Conservation (phyloP, 1,140 invertebrate genomes). For the Papilio machaon region DNA sequence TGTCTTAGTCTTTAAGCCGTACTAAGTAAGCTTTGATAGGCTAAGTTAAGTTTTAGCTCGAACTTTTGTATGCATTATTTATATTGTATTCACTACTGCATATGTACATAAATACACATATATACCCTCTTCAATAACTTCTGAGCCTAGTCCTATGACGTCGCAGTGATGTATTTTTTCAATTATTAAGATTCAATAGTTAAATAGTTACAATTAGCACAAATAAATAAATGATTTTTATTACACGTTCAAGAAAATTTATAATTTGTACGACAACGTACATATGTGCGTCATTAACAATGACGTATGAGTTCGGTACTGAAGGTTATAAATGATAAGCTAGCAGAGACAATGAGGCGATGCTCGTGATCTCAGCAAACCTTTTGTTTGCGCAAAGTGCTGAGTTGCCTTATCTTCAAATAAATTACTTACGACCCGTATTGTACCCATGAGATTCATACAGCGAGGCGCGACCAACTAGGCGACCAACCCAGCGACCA, state of each 20-base stretch:
- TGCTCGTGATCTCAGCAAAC: constrained; percentile 7
- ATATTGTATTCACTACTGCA: background rate
- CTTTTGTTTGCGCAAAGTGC: constrained; percentile 16
- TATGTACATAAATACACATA: background rate
- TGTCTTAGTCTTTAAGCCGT: background rate
- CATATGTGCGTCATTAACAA: constrained; percentile 6
- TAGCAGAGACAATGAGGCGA: constrained; percentile 3
- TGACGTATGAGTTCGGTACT: background rate
- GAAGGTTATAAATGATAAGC: constrained; percentile 32
- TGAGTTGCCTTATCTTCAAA: constrained; percentile 15
- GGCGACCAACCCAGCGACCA: too few relatives aligned
- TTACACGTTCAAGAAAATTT: background rate
- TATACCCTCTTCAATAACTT: too few relatives aligned
- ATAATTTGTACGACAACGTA: background rate
- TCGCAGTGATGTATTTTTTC: too few relatives aligned
- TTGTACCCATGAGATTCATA: background rate
- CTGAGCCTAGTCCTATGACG: too few relatives aligned
- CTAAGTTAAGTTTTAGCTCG: background rate
- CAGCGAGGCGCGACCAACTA: too few relatives aligned
- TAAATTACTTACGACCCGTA: constrained; percentile 4
- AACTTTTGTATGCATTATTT: background rate
- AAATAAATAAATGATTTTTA: too few relatives aligned
- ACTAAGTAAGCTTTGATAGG: background rate
- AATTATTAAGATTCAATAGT: too few relatives aligned
- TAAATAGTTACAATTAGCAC: too few relatives aligned